Evolutionary conservation across 2,888 invertebrate species (phyloP).

Genomic region (Papilio demoleus): DNA sequence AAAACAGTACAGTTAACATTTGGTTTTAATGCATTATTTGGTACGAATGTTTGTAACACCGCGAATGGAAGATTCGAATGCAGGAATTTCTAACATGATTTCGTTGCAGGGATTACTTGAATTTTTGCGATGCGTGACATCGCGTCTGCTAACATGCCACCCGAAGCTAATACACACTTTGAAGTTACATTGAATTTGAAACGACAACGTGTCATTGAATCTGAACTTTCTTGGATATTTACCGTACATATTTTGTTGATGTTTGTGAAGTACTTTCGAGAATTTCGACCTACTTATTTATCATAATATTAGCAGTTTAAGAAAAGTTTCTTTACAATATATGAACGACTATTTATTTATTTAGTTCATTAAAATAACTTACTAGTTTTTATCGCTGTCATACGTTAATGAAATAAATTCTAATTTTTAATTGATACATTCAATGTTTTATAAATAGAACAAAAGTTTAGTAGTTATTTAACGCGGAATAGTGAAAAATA

Average conservation of each 20-base stretch:
- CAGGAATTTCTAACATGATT: neutral
- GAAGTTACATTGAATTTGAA: neutral
- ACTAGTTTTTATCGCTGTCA: no score
- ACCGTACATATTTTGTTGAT: neutral
- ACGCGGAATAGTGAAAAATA: neutral
- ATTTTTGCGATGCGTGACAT: slow-evolving; percentile 40
- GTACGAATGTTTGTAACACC: neutral
- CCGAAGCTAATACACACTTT: slow-evolving; percentile 8
- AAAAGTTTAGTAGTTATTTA: slow-evolving; percentile 14
- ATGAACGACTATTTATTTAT: neutral
- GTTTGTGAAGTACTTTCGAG: neutral
- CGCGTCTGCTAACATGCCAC: slow-evolving; percentile 42
- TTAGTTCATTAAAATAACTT: neutral
- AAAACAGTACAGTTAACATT: no score
- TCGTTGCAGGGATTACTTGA: slow-evolving; percentile 18
- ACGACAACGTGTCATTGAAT: neutral
- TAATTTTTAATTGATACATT: no score
- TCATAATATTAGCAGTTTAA: neutral
- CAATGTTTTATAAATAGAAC: no score
- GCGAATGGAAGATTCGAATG: neutral
- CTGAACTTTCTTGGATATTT: neutral
- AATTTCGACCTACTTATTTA: neutral
- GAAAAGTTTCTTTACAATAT: neutral
- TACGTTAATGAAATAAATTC: no score
- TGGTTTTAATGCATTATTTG: no score